These are phyloP conservation scores for Pelosia muscerda DNA, from an alignment of 2,888 invertebrate genomes.

Conservation along the genomic window DNA sequence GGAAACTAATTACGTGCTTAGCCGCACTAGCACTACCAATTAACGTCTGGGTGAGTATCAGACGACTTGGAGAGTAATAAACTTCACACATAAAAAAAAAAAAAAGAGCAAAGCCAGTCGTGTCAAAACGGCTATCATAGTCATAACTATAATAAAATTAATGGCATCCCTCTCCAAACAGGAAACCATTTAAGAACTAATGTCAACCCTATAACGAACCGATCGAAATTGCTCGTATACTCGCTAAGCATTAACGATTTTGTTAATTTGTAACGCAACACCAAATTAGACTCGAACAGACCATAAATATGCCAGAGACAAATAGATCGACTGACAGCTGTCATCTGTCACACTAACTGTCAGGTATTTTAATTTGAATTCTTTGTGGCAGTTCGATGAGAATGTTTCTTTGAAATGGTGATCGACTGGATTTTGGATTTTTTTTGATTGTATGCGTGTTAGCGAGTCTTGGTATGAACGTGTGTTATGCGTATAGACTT, in stretches of 20 bases:
- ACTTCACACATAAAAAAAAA: too few species aligned
- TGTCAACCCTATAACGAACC: slow-evolving; percentile 40
- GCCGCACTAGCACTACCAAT: too few species aligned
- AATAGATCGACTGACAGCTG: slow-evolving; percentile 37
- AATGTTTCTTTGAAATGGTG: neutral
- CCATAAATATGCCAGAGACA: slow-evolving; percentile 49
- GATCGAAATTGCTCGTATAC: slow-evolving; percentile 59
- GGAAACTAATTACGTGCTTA: too few species aligned
- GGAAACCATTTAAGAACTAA: neutral
- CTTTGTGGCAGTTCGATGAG: slow-evolving; percentile 26
- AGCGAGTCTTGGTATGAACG: neutral
- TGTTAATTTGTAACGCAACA: slow-evolving; percentile 79
- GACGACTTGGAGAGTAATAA: too few species aligned
- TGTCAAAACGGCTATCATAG: too few species aligned
- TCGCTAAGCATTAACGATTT: slow-evolving; percentile 78
- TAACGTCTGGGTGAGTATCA: too few species aligned
- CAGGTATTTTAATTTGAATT: slow-evolving; percentile 54
- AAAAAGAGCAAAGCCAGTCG: too few species aligned
- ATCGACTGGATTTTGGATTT: neutral
- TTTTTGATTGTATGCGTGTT: neutral
- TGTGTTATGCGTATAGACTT: neutral
- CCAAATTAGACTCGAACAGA: slow-evolving; percentile 72
- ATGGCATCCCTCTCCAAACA: too few species aligned
- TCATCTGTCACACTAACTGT: slow-evolving; percentile 37
- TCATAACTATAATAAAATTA: too few species aligned